Percentiles rank a stretch among this genome's conserved stretches.
Evolutionary conservation across 2,888 invertebrate genomes (phyloP).

Genomic region (Ethmia dodecea): DNA sequence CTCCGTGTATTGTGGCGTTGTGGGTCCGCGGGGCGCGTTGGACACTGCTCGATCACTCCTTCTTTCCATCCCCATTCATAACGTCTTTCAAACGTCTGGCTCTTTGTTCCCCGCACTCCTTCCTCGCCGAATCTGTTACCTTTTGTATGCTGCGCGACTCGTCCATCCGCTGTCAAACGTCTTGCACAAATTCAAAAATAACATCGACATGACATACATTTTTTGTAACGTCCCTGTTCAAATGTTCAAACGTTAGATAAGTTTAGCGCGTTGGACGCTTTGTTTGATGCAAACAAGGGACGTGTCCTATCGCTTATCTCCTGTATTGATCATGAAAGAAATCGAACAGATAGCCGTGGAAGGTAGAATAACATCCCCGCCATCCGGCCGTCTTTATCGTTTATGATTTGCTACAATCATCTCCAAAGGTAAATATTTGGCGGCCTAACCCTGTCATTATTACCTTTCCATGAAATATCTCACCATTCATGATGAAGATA

Average conservation of each 20-base stretch:
- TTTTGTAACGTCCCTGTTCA: constrained; percentile 62
- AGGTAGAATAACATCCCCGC: constrained; percentile 20
- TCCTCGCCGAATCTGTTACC: constrained; percentile 60
- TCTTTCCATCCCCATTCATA: constrained; percentile 65
- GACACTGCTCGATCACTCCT: constrained; percentile 71
- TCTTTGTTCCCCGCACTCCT: constrained; percentile 56
- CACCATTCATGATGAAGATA: too few species aligned
- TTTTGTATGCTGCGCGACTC: constrained; percentile 54
- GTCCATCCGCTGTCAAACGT: constrained; percentile 69
- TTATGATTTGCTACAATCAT: constrained; percentile 10
- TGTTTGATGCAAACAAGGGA: constrained; percentile 71
- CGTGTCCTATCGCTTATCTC: constrained; percentile 63
- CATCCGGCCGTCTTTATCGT: constrained; percentile 8
- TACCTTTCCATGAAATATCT: neutral
- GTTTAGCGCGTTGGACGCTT: constrained; percentile 61
- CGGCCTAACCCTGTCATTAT: constrained; percentile 5
- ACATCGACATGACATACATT: constrained; percentile 60
- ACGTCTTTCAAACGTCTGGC: constrained; percentile 64
- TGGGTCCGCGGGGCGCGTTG: constrained; percentile 27
- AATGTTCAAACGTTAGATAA: constrained; percentile 71
- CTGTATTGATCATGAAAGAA: constrained; percentile 50
- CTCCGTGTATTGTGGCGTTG: constrained; percentile 29
- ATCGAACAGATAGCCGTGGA: constrained; percentile 31
- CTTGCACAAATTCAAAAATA: constrained; percentile 77
- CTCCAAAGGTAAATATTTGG: constrained; percentile 9